Percentiles rank a stretch among this genome's conserved stretches.
These are phyloP conservation scores for Sigmodon hispidus DNA, from an alignment of 2,113 vertebrate species.

Conservation along the genomic window DNA sequence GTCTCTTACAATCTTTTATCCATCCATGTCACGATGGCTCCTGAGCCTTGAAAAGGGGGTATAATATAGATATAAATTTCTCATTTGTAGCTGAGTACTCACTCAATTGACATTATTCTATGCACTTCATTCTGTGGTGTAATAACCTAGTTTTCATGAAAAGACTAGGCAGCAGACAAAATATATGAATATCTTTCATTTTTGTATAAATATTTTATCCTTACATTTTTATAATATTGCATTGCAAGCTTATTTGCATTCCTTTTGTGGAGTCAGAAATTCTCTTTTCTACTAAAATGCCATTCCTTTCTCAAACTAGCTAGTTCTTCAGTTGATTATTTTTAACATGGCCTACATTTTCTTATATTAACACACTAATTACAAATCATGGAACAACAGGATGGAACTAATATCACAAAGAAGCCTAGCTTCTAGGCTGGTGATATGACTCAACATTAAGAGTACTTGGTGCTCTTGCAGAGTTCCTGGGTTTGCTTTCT, in stretches of 20 bases:
- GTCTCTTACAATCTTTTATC: not conserved
- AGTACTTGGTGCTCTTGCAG: not conserved
- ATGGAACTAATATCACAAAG: too few species aligned
- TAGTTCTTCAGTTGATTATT: not conserved
- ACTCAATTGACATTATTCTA: not conserved
- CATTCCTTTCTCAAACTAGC: not conserved
- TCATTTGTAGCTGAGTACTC: not conserved
- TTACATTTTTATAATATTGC: not conserved
- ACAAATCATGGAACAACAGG: not conserved
- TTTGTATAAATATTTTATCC: not conserved
- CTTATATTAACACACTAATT: not conserved
- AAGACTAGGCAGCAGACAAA: not conserved
- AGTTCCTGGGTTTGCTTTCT: not conserved
- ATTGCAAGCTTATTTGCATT: not conserved
- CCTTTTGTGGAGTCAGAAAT: not conserved
- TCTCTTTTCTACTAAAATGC: not conserved
- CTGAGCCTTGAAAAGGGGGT: not conserved
- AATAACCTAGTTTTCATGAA: not conserved
- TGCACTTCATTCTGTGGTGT: not conserved
- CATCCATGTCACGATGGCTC: not conserved
- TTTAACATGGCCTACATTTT: not conserved
- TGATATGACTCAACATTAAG: not conserved
- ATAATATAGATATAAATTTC: not conserved
- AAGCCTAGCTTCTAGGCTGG: fast-evolving
- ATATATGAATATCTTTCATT: not conserved